These are phyloP conservation scores for Campopleginae sp. DNA, from an alignment of 2,888 invertebrate genomes.

Conservation along the genomic window DNA sequence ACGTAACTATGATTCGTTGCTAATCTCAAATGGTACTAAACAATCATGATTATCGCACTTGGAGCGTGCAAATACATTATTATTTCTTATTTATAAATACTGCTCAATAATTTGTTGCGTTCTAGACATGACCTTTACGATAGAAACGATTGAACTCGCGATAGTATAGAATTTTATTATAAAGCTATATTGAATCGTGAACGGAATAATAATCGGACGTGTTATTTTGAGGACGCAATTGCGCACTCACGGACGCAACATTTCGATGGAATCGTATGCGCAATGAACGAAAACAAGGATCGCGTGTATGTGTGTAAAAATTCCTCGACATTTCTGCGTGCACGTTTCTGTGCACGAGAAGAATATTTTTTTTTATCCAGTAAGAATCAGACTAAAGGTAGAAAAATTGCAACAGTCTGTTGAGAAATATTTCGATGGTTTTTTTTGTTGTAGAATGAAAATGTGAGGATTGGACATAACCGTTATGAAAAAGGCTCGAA, in stretches of 20 bases:
- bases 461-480: neutral
- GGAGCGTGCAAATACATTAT: neutral
- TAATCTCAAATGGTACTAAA: neutral
- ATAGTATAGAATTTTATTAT: neutral
- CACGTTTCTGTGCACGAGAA: neutral
- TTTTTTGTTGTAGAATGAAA: neutral
- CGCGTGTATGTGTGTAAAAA: neutral
- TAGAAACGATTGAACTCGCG: slow-evolving; percentile 1
- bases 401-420: neutral
- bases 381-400: neutral
- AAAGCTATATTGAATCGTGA: slow-evolving; percentile 1
- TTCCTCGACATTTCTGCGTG: neutral
- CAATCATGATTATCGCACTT: slow-evolving; percentile 15
- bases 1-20: neutral
- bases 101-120: neutral
- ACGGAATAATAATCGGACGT: neutral
- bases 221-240: neutral
- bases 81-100: neutral
- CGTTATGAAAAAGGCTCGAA: slow-evolving; percentile 14
- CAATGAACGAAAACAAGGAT: neutral
- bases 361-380: neutral
- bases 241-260: neutral
- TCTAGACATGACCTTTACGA: slow-evolving; percentile 10
- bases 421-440: neutral
- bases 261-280: neutral